Percentiles rank a stretch among this genome's conserved stretches.
Conservation (phyloP, 2,113 vertebrate genomes). For the Cheilinus undulatus region DNA sequence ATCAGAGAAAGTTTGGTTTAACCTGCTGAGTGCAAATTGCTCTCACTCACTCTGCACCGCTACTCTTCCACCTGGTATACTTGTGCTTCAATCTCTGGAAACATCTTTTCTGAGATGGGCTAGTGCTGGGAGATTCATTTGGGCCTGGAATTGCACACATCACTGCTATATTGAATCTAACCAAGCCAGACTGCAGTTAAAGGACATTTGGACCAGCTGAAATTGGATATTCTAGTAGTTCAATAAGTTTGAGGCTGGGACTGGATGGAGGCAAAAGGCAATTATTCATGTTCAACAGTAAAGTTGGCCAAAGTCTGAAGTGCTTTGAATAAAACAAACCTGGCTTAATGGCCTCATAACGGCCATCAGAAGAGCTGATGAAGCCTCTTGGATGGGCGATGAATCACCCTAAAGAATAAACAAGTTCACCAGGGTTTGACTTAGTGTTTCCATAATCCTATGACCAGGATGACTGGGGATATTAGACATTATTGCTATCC, state of each 20-base stretch:
- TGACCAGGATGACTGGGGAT: constrained; percentile 40
- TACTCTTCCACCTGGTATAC: constrained; percentile 75
- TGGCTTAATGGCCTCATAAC: constrained; percentile 54
- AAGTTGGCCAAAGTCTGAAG: constrained; percentile 60
- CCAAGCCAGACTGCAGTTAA: constrained; percentile 81
- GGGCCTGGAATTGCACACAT: constrained; percentile 81
- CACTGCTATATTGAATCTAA: constrained; percentile 81
- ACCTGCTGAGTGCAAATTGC: constrained; percentile 71
- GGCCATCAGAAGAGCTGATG: constrained; percentile 37
- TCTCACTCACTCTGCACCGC: constrained; percentile 66
- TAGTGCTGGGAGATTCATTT: constrained; percentile 76
- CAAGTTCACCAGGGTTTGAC: constrained; percentile 25
- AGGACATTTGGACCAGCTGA: constrained; percentile 76
- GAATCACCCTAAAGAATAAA: constrained; percentile 33
- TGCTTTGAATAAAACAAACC: constrained; percentile 67
- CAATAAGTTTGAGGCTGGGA: constrained; percentile 69
- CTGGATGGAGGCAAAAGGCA: constrained; percentile 64
- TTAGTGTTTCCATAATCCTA: constrained; percentile 28
- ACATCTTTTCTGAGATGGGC: constrained; percentile 78
- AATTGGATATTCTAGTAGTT: constrained; percentile 84
- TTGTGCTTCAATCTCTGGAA: constrained; percentile 79
- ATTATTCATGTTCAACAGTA: constrained; percentile 77
- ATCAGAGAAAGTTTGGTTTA: constrained; percentile 68
- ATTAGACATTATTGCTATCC: constrained; percentile 38
- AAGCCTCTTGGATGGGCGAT: constrained; percentile 11